These are phyloP conservation scores for Hirtodrosophila histrioides DNA, from an alignment of 2,888 invertebrate species.

Conservation along the genomic window DNA sequence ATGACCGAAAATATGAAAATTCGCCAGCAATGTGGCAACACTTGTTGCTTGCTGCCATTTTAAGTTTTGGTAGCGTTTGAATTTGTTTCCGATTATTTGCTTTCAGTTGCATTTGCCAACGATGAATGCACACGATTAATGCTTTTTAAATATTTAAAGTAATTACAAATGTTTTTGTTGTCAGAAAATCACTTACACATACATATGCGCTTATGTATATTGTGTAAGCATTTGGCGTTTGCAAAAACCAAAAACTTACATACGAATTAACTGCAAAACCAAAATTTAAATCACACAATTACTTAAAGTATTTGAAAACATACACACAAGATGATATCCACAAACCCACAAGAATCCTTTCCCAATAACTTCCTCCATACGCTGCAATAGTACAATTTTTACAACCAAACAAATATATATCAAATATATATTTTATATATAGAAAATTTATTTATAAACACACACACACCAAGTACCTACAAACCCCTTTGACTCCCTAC, in stretches of 20 bases:
- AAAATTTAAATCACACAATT: slow-evolving; percentile 68
- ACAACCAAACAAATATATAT: slow-evolving; percentile 80
- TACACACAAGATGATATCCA: slow-evolving; percentile 28
- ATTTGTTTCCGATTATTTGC: slow-evolving; percentile 30
- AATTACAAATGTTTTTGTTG: slow-evolving; percentile 77
- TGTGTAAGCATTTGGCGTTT: slow-evolving; percentile 53
- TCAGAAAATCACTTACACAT: slow-evolving; percentile 48
- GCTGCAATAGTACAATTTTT: slow-evolving; percentile 84
- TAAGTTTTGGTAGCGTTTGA: slow-evolving; percentile 13
- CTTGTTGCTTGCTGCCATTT: slow-evolving; percentile 25
- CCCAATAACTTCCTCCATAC: slow-evolving; percentile 82
- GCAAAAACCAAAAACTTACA: slow-evolving; percentile 26
- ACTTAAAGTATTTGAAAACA: slow-evolving; percentile 81
- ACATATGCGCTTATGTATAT: slow-evolving; percentile 22
- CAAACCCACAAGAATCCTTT: slow-evolving; percentile 16
- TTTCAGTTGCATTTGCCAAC: slow-evolving; percentile 57
- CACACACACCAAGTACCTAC: slow-evolving; percentile 81
- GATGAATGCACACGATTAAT: slow-evolving; percentile 58
- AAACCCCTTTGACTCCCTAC: slow-evolving; percentile 55
- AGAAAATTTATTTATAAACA: slow-evolving; percentile 82
- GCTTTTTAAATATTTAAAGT: slow-evolving; percentile 82
- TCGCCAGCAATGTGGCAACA: slow-evolving; percentile 18
- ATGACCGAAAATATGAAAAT: slow-evolving; percentile 8
- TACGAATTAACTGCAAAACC: slow-evolving; percentile 79
- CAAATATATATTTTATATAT: slow-evolving; percentile 82